A percentile compares a stretch with the other conserved stretches of the same genome.
phyloP scores from a whole-genome alignment of 2,888 invertebrate genomes.

The Stenurella melanura region DNA sequence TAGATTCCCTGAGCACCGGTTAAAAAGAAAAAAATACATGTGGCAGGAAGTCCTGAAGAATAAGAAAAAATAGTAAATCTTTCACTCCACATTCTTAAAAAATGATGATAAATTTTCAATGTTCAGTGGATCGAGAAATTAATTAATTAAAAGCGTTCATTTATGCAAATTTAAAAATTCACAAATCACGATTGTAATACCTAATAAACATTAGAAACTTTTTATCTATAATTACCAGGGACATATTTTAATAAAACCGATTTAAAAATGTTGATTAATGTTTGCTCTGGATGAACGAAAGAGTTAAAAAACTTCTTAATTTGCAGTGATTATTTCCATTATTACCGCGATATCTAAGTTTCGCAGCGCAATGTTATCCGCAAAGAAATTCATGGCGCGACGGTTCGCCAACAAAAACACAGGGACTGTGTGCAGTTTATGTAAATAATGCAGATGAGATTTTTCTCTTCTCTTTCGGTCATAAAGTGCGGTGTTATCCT shows the following conservation, averaged over 20 bases:
- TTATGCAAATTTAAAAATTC: conserved; percentile 34
- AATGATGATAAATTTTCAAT: neutral
- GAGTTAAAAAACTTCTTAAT: conserved; percentile 72
- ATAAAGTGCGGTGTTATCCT: conserved; percentile 72
- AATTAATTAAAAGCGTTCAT: conserved; percentile 30
- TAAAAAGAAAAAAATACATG: too few species aligned
- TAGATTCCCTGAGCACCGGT: too few species aligned
- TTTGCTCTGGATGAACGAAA: conserved; percentile 60
- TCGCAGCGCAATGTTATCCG: conserved; percentile 62
- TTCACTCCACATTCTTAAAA: neutral
- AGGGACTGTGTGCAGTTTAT: conserved; percentile 72
- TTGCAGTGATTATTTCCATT: conserved; percentile 73
- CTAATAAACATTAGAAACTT: conserved; percentile 53
- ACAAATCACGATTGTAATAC: conserved; percentile 29
- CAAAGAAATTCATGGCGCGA: conserved; percentile 60
- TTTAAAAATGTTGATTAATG: conserved; percentile 63
- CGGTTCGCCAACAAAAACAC: conserved; percentile 54
- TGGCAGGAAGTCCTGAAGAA: too few species aligned
- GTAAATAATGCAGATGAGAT: conserved; percentile 74
- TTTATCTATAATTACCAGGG: conserved; percentile 68
- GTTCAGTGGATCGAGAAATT: conserved; percentile 21
- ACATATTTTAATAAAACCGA: conserved; percentile 66
- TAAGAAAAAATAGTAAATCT: neutral
- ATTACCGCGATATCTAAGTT: conserved; percentile 72
- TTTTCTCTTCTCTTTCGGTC: conserved; percentile 71